These are phyloP conservation scores for Condylura cristata DNA, from an alignment of 2,113 vertebrate species.

Conservation along the genomic window DNA sequence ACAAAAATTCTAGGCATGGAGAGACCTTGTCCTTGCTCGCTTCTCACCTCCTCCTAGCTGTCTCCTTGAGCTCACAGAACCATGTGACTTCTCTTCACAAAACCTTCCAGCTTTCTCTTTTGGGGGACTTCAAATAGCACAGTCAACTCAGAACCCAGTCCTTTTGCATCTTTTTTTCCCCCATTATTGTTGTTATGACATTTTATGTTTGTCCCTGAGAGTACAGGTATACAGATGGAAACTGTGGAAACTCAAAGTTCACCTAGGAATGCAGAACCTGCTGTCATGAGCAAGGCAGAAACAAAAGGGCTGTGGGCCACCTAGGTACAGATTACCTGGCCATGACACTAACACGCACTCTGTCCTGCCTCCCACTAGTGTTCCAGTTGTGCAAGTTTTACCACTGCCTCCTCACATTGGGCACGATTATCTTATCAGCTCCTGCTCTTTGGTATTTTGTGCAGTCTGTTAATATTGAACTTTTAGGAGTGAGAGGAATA, in stretches of 20 bases:
- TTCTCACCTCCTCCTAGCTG: accelerated
- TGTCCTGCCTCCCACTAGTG: accelerated
- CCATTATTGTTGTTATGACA: background rate
- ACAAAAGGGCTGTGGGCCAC: background rate
- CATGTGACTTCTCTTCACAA: background rate
- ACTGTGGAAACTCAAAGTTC: background rate
- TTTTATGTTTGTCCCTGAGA: background rate
- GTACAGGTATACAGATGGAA: background rate
- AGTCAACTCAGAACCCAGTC: background rate
- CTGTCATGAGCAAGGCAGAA: background rate
- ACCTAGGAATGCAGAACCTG: background rate
- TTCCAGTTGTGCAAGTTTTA: background rate
- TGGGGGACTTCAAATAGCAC: background rate
- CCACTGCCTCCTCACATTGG: background rate
- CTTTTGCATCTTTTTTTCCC: background rate
- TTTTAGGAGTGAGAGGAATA: background rate
- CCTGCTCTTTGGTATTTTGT: background rate
- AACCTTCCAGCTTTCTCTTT: background rate
- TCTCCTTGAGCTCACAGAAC: background rate
- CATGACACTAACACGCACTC: background rate
- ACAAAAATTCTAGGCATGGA: conserved; percentile 2
- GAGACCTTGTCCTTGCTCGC: background rate
- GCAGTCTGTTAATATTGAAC: background rate
- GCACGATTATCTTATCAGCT: background rate
- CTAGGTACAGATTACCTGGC: background rate